phyloP scores from a whole-genome alignment of 2,113 vertebrate genomes.

The Cottus gobio region DNA sequence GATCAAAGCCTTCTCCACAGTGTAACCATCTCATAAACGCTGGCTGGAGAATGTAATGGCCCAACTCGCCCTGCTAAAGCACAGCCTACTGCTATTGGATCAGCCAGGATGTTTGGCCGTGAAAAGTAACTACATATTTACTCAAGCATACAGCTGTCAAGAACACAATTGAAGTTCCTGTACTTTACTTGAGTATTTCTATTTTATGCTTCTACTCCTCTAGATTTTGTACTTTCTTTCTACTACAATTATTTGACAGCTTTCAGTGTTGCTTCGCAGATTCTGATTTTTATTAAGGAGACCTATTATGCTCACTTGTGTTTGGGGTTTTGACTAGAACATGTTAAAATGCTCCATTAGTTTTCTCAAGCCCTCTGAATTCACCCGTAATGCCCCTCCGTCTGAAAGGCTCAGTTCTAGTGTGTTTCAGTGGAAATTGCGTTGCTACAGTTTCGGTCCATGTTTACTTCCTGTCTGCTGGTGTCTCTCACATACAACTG shows the following conservation, averaged over 20 bases:
- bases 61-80: neutral
- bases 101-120: neutral
- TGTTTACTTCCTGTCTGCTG: neutral
- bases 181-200: neutral
- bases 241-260: neutral
- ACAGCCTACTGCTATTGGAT: neutral
- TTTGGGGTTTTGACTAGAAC: neutral
- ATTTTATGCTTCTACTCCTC: neutral
- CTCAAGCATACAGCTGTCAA: neutral
- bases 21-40: neutral
- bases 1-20: neutral
- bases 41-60: neutral
- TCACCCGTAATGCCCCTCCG: neutral
- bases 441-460: neutral
- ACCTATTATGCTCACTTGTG: neutral
- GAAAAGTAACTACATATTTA: neutral
- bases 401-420: neutral
- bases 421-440: neutral
- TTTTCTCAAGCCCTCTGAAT: neutral
- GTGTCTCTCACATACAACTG: neutral
- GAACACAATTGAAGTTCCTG: neutral
- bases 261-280: neutral
- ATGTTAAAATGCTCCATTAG: neutral
- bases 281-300: neutral
- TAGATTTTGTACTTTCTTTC: neutral